phyloP scores from a whole-genome alignment of 1,140 invertebrate species.

The Drosophila takahashii region DNA sequence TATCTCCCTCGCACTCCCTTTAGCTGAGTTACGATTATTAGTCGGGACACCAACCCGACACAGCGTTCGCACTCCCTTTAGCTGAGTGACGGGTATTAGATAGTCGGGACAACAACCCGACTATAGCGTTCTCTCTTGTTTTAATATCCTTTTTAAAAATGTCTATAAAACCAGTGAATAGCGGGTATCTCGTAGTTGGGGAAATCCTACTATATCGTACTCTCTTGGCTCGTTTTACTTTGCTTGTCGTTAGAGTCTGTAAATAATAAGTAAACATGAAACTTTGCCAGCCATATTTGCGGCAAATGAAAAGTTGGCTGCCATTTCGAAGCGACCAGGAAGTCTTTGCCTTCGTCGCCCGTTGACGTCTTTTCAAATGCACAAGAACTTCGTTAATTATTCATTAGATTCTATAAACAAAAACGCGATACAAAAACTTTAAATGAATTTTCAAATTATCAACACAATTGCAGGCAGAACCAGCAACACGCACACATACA shows the following conservation, averaged over 20 bases:
- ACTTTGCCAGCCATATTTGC: conserved; percentile 80
- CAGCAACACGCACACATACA: conserved; percentile 35
- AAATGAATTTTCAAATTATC: conserved; percentile 84
- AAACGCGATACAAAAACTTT: conserved; percentile 84
- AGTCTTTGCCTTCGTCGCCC: conserved; percentile 54
- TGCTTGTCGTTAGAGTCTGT: conserved; percentile 66
- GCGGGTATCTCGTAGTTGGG: not conserved
- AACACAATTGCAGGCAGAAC: conserved; percentile 83
- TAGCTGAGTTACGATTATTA: too few relatives aligned
- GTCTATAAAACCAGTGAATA: not conserved
- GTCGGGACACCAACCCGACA: too few relatives aligned
- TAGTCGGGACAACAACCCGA: too few relatives aligned
- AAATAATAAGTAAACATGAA: conserved; percentile 82
- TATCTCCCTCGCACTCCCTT: too few relatives aligned
- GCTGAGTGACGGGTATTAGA: too few relatives aligned
- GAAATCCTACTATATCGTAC: not conserved
- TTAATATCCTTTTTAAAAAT: not conserved
- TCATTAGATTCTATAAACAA: conserved; percentile 84
- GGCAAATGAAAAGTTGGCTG: conserved; percentile 78
- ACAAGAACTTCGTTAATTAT: conserved; percentile 83
- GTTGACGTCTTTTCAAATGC: conserved; percentile 79
- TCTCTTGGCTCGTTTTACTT: not conserved
- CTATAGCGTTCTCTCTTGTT: too few relatives aligned
- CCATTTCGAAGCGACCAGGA: conserved; percentile 59
- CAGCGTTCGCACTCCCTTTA: too few relatives aligned